These are phyloP conservation scores for Periplaneta americana DNA, from an alignment of 1,140 invertebrate species.

Conservation along the genomic window DNA sequence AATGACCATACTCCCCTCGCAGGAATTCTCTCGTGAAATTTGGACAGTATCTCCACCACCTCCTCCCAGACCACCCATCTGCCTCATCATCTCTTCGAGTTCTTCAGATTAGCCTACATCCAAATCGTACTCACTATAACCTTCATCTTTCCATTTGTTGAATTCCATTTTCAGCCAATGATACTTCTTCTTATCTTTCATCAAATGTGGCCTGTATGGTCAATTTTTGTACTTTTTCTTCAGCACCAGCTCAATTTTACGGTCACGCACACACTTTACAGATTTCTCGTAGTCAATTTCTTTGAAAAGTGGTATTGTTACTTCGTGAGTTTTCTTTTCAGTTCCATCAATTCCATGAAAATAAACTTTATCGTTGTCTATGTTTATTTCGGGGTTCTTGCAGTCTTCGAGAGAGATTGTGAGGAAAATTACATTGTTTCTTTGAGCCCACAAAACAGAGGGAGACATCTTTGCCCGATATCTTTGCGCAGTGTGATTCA, in stretches of 20 bases:
- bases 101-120: conserved; percentile 38
- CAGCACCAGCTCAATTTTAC: conserved; percentile 67
- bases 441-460: conserved; percentile 88
- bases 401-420: conserved; percentile 88
- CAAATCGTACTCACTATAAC: conserved; percentile 70
- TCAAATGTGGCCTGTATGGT: conserved; percentile 81
- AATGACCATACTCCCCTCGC: too few relatives aligned
- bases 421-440: conserved; percentile 69
- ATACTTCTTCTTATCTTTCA: conserved; percentile 82
- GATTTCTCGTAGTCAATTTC: conserved; percentile 78
- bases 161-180: conserved; percentile 98
- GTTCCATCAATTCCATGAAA: conserved; percentile 85
- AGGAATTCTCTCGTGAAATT: too few relatives aligned
- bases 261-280: conserved; percentile 49
- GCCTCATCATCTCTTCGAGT: conserved; percentile 58
- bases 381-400: conserved; percentile 74
- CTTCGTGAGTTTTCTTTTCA: conserved; percentile 78
- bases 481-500: conserved; percentile 7
- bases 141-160: conserved; percentile 95
- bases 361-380: conserved; percentile 72
- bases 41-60: conserved; percentile 23
- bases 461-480: conserved; percentile 50
- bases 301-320: conserved; percentile 74
- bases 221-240: conserved; percentile 64
- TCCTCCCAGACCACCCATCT: conserved; percentile 36